Conservation (phyloP, 2,113 vertebrate genomes). For the Lepidiolamprologus cunningtoni region DNA sequence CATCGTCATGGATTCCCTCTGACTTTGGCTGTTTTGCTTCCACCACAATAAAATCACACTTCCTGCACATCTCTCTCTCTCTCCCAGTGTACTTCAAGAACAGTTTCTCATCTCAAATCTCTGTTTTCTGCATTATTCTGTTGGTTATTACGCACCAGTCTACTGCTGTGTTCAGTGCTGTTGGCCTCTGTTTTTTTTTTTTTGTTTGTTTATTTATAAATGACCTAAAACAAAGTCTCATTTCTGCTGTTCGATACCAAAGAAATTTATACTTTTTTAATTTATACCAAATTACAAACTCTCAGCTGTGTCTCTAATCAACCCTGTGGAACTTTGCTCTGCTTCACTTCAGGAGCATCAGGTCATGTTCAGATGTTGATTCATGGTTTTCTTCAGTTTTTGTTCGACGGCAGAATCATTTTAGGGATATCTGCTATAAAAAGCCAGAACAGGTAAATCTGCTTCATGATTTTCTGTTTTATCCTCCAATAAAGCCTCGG, state of each 20-base stretch:
- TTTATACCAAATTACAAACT: neutral
- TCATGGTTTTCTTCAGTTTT: neutral
- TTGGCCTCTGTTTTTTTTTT: fast-evolving
- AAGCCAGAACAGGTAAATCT: neutral
- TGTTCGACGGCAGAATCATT: neutral
- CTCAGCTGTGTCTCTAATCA: neutral
- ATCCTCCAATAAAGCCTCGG: neutral
- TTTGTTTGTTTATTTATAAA: neutral
- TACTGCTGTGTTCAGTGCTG: neutral
- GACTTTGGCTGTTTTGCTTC: neutral
- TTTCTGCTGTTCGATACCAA: neutral
- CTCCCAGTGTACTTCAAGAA: neutral
- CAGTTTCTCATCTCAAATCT: neutral
- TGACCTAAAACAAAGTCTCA: neutral
- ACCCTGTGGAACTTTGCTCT: neutral
- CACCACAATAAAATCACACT: neutral
- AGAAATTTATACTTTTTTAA: neutral
- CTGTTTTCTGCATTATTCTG: fast-evolving
- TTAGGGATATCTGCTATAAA: neutral
- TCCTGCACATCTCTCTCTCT: neutral
- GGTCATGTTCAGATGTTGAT: neutral
- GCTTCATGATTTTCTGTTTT: neutral
- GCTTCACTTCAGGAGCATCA: neutral
- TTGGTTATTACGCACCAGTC: neutral
- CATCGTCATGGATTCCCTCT: neutral